Conservation (phyloP, 2,888 invertebrate genomes). For the Drosophila neotestacea region DNA sequence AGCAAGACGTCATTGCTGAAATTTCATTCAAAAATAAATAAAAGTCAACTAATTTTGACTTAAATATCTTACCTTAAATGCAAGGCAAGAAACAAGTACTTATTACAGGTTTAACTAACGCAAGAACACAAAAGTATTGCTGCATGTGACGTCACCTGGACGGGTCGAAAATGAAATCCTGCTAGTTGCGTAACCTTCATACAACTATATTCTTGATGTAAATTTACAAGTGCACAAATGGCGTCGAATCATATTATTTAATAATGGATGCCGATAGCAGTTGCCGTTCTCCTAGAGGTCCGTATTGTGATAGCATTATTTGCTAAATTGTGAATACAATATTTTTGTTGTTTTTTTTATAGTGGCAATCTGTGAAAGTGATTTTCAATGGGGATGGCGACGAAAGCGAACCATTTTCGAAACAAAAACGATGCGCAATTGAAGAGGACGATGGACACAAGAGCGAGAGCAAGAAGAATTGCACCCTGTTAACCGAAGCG, state of each 20-base stretch:
- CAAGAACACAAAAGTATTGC: not conserved
- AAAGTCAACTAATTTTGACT: not conserved
- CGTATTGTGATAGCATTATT: conserved; percentile 41
- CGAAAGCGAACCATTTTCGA: conserved; percentile 4
- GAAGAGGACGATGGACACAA: conserved; percentile 13
- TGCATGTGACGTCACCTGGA: conserved; percentile 31
- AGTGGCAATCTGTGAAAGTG: conserved; percentile 68
- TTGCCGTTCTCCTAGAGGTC: conserved; percentile 52
- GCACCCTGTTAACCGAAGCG: not conserved
- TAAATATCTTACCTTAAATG: not conserved
- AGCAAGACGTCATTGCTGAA: not conserved
- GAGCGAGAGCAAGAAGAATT: not conserved
- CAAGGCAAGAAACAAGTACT: not conserved
- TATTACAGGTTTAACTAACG: not conserved
- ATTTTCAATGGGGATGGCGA: conserved; percentile 19
- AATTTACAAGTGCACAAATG: conserved; percentile 16
- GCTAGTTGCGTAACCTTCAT: conserved; percentile 26
- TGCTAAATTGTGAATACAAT: conserved; percentile 39
- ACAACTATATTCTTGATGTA: conserved; percentile 2
- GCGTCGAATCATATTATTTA: conserved; percentile 1
- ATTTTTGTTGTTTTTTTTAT: conserved; percentile 73
- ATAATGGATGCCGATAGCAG: conserved; percentile 71
- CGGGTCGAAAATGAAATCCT: not conserved
- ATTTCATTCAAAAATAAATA: not conserved
- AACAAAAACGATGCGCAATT: conserved; percentile 10